A percentile compares a stretch with the other conserved stretches of the same genome.
These are phyloP conservation scores for Mycalesis mineus DNA, from an alignment of 2,888 invertebrate genomes.

Conservation along the genomic window DNA sequence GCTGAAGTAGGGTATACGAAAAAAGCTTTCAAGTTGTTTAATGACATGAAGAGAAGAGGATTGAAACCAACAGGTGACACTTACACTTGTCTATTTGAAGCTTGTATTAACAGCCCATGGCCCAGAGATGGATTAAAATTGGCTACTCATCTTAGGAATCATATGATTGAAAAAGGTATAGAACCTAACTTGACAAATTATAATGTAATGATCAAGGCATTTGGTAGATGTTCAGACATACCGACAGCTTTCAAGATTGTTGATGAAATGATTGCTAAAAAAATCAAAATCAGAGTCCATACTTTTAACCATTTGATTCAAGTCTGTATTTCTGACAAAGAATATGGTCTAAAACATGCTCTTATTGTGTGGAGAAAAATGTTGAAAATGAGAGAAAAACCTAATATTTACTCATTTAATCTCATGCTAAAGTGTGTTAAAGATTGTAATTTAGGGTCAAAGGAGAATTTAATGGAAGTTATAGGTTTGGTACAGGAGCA, in stretches of 20 bases:
- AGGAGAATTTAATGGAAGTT: slow-evolving; percentile 76
- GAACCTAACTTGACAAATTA: slow-evolving; percentile 87
- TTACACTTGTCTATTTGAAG: slow-evolving; percentile 92
- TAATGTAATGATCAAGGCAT: slow-evolving; percentile 94
- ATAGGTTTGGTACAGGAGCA: slow-evolving; percentile 49
- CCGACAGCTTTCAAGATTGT: slow-evolving; percentile 87
- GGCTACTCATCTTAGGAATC: slow-evolving; percentile 81
- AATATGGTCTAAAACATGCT: slow-evolving; percentile 89
- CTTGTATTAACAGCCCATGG: slow-evolving; percentile 89
- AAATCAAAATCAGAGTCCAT: slow-evolving; percentile 79
- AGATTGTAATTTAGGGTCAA: slow-evolving; percentile 88
- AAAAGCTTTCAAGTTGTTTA: slow-evolving; percentile 90
- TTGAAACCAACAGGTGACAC: slow-evolving; percentile 83
- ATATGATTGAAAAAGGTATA: slow-evolving; percentile 83
- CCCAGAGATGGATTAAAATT: slow-evolving; percentile 82
- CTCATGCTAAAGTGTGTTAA: slow-evolving; percentile 86
- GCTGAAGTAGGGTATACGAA: slow-evolving; percentile 90
- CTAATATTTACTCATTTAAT: slow-evolving; percentile 87
- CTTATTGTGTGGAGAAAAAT: slow-evolving; percentile 93
- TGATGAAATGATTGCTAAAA: slow-evolving; percentile 88
- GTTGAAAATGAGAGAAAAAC: slow-evolving; percentile 80
- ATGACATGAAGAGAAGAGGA: slow-evolving; percentile 87
- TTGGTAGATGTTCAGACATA: slow-evolving; percentile 89
- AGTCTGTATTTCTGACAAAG: slow-evolving; percentile 88
- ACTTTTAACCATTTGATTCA: slow-evolving; percentile 90